Evolutionary conservation across 2,888 invertebrate genomes (phyloP), one percentile per base, ranked within the genome.

Genomic region (Catonia carolina): DNA sequence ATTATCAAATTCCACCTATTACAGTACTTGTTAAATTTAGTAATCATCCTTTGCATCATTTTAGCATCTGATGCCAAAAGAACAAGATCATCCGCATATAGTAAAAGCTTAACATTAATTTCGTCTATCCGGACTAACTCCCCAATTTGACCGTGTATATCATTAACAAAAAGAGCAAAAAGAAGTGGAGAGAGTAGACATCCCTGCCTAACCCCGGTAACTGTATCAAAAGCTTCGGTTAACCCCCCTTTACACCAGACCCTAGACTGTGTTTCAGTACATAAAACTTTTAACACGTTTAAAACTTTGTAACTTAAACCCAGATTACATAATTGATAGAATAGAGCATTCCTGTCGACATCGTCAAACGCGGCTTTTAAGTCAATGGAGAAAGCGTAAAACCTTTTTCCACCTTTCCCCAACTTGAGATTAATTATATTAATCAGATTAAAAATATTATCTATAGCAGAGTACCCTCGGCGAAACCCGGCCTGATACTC

Each of bases 71-170:
- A 18, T 1, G 60, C 50, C 12, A 64, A 20, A 12, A 63, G 36
- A 4, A 62, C 62, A 18, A 58, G 49, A n/a, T 63, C 62, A 48
- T 64, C 62, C 3, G 62, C 61, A 48, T 60, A 64, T 27, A 56
- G 22, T n/a, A 61, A 50, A 3, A 59, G 35, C 23, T 57, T 47
- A 12, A 60, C 53, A 8, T 31, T 37, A 2, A 10, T 18, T 2
- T 50, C 56, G 27, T 57, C 56, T 14, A 64, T 31, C 20, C 23
- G 48, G 18, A 61, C 62, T 17, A 49, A 45, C 36, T 27, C 20
- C 8, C 37, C 42, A 12, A 59, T n/a, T 1, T 17, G 12, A 4
- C 27, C 49, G 10, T 22, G 37, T 18, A 60, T 20, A 41, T 57
- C 56, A 50, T 57, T 53, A 8, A 60, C 31, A 18, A 56, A 59